Conservation (phyloP, 2,888 invertebrate species). For the Luperina nickerlii region DNA sequence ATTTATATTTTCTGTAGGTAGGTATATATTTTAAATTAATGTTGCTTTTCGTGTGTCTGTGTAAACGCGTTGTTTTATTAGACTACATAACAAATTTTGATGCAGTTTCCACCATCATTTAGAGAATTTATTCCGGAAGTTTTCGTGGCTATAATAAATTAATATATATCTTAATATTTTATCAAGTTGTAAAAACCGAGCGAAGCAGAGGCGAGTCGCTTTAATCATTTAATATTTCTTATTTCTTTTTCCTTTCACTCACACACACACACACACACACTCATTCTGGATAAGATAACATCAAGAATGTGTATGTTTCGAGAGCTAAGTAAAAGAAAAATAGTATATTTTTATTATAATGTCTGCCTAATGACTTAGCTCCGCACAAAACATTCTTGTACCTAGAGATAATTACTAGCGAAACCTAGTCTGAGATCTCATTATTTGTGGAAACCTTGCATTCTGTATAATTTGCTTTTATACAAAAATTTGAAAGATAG, state of each 20-base stretch:
- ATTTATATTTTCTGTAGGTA: background rate
- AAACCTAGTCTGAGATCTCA: conserved; percentile 8
- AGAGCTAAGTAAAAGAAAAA: background rate
- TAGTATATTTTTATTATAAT: background rate
- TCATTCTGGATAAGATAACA: background rate
- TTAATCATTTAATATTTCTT: background rate
- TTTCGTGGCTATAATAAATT: no score
- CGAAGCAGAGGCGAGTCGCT: background rate
- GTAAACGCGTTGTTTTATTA: background rate
- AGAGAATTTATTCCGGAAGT: no score
- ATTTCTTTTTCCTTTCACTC: no score
- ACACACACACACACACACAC: no score
- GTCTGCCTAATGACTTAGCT: conserved; percentile 7
- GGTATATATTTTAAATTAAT: background rate
- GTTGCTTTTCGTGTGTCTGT: no score
- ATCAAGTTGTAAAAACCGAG: background rate
- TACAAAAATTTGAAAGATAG: background rate
- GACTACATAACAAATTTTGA: background rate
- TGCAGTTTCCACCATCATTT: background rate
- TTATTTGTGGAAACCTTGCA: conserved; percentile 12
- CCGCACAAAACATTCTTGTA: conserved; percentile 20
- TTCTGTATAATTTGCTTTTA: conserved; percentile 12
- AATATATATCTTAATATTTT: background rate
- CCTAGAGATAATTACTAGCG: conserved; percentile 25
- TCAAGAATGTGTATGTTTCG: background rate